Base-by-base conservation (phyloP, 2,797 vertebrate genomes). In the Hybognathus amarus region DNA sequence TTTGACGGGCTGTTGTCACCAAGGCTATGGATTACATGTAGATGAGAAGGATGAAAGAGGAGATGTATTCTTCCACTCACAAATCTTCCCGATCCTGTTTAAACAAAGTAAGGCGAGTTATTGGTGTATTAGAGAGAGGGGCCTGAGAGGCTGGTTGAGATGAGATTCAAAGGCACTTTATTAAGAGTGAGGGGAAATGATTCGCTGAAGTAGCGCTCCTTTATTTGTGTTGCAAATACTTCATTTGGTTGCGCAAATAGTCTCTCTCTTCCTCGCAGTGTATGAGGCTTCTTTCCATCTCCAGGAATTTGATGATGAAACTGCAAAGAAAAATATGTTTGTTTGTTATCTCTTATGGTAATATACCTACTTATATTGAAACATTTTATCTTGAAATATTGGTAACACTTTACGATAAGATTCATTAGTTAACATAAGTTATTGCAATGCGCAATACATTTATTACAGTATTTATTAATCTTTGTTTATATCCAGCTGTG, bases 11-110 rank as follows among this genome's bases (percentile, higher is more conserved):
- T 77, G 52, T 36, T 56, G 82, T 79, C 77, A 40, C 45, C 33
- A 52, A 69, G 40, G 59, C 56, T 36, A 61, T 45, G 74, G 33
- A 22, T 75, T 75, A 63, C 40, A 56, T 61, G 40, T 47, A 74
- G 79, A 87, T 85, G 85, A 80, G 82, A 69, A n/a, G 50, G 70
- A 85, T 82, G 82, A 82, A 79, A 84, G 20, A 66, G 27, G 63
- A 79, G n/a, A 81, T 83, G 22, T 85, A 74, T 79, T 84, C 81
- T 56, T 71, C 20, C 50, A 30, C 45, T 79, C 80, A 66, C 69
- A 88, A 93, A 93, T 93, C 92, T 91, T 83, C 89, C 90, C 90
- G 88, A 91, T 92, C 91, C 93, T 89, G 77, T 90, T 93, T 92
- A 94, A 94, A 93, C 85, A 93, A 88, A 92, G 89, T 83, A 85